These are phyloP conservation scores for Gymnocephalus cernua DNA, from an alignment of 2,113 vertebrate species.

Conservation along the genomic window DNA sequence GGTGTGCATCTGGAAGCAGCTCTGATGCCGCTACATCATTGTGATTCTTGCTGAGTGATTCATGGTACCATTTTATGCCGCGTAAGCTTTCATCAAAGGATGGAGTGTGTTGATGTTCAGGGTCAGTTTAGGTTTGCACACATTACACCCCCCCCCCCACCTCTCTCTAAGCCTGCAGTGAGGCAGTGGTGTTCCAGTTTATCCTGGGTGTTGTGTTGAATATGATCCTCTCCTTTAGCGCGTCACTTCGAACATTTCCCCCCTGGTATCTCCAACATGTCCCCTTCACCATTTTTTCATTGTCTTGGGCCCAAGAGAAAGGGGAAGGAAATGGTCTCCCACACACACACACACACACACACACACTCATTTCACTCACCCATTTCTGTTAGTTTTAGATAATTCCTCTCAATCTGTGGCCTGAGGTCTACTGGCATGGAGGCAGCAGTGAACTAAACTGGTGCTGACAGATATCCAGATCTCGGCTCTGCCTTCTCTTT, in stretches of 20 bases:
- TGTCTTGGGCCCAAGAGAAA: conserved; percentile 26
- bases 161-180: neutral
- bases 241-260: neutral
- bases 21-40: neutral
- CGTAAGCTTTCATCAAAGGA: conserved; percentile 3
- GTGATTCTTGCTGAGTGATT: neutral
- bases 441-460: conserved; percentile 28
- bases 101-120: neutral
- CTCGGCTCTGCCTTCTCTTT: conserved; percentile 10
- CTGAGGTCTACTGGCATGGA: conserved; percentile 68
- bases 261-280: neutral
- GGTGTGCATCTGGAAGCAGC: neutral
- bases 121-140: neutral
- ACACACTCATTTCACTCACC: conserved; percentile 1
- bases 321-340: conserved; percentile 5
- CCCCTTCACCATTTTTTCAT: neutral
- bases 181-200: neutral
- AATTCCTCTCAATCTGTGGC: conserved; percentile 73
- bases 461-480: conserved; percentile 68
- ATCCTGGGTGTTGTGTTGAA: conserved; percentile 6
- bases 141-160: neutral
- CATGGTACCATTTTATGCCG: neutral
- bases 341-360: conserved; percentile 5
- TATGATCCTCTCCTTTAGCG: conserved; percentile 6
- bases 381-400: conserved; percentile 61